These are phyloP conservation scores for Paracanthobrama guichenoti DNA, from an alignment of 2,113 vertebrate genomes.

Conservation along the genomic window DNA sequence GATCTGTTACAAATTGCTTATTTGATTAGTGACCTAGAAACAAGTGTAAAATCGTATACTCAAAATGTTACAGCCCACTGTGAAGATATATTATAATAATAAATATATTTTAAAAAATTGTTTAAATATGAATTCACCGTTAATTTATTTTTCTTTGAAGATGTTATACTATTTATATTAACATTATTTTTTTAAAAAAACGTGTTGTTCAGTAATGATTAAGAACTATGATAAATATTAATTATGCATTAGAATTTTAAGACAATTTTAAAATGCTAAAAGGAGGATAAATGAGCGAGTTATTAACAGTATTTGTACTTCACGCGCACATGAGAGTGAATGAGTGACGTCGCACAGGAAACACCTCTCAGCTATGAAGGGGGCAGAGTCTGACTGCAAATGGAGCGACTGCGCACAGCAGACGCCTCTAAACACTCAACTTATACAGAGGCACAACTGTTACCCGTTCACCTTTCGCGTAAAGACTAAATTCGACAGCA, in stretches of 20 bases:
- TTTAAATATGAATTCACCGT: too few species aligned
- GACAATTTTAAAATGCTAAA: background rate
- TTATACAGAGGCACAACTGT: background rate
- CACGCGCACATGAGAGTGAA: constrained; percentile 16
- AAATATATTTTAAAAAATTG: too few species aligned
- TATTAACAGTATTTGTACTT: background rate
- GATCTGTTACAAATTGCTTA: constrained; percentile 3
- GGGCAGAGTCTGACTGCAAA: background rate
- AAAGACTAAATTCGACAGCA: background rate
- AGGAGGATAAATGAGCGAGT: background rate
- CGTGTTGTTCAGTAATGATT: background rate
- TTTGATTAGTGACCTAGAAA: constrained; percentile 3
- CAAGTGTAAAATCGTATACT: background rate
- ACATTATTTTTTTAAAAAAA: background rate
- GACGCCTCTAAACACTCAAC: constrained; percentile 32
- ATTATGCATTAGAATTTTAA: too few species aligned
- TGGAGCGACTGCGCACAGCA: constrained; percentile 5
- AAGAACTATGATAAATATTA: background rate
- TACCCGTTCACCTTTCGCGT: background rate
- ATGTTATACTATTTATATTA: background rate
- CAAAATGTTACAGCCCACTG: background rate
- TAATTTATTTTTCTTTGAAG: too few species aligned
- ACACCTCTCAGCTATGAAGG: constrained; percentile 41
- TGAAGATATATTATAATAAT: background rate
- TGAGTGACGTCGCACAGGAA: constrained; percentile 58